Percentiles rank a stretch among this genome's conserved stretches.
phyloP scores from a whole-genome alignment of 2,888 invertebrate species.

The Trypoxylon attenuatum region DNA sequence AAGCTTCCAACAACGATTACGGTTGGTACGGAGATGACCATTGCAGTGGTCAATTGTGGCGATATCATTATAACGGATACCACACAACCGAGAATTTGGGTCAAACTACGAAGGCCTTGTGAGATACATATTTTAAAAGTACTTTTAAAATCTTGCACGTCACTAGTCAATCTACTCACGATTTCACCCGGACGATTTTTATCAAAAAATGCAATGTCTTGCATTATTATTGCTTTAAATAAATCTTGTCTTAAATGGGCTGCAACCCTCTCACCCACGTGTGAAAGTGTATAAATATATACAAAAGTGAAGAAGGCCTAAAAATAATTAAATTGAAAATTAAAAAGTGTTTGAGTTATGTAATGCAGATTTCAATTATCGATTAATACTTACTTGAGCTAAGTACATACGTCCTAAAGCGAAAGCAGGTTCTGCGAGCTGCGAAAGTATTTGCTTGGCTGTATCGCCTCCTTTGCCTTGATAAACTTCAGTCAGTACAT shows the following conservation, averaged over 20 bases:
- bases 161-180: slow-evolving; percentile 91
- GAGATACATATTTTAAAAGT: slow-evolving; percentile 95
- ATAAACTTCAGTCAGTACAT: slow-evolving; percentile 81
- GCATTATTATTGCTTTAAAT: slow-evolving; percentile 87
- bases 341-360: neutral
- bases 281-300: slow-evolving; percentile 91
- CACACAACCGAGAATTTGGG: slow-evolving; percentile 90
- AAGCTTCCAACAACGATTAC: slow-evolving; percentile 90
- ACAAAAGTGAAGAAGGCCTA: slow-evolving; percentile 91
- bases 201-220: slow-evolving; percentile 95
- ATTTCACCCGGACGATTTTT: slow-evolving; percentile 93
- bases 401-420: slow-evolving; percentile 82
- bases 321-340: neutral
- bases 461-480: slow-evolving; percentile 73
- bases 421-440: slow-evolving; percentile 81
- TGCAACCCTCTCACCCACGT: slow-evolving; percentile 92
- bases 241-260: slow-evolving; percentile 86
- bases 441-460: slow-evolving; percentile 76
- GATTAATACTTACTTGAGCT: slow-evolving; percentile 80
- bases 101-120: slow-evolving; percentile 90
- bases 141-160: slow-evolving; percentile 98
- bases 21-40: slow-evolving; percentile 89
- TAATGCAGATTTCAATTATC: neutral
- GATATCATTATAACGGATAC: slow-evolving; percentile 90
- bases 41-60: slow-evolving; percentile 90